A percentile compares a stretch with the other conserved stretches of the same genome.
Evolutionary conservation across 2,888 invertebrate genomes (phyloP).

Genomic region (Idaea biselata): DNA sequence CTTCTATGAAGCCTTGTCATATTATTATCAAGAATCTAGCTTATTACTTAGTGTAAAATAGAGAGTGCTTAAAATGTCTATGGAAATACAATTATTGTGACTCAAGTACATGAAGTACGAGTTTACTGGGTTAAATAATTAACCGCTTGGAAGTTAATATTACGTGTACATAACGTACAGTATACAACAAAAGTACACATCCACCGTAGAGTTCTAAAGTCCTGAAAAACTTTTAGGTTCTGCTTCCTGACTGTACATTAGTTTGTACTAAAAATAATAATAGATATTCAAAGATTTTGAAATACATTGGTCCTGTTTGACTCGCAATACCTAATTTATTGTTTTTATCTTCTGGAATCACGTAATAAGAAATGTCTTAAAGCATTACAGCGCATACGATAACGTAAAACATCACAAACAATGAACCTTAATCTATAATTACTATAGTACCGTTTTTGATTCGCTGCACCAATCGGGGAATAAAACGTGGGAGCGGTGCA

Average conservation of each 20-base stretch:
- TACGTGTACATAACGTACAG: background rate
- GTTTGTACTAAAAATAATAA: background rate
- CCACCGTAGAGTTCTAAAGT: no score
- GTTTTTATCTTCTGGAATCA: background rate
- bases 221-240: no score
- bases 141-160: background rate
- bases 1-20: background rate
- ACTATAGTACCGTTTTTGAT: background rate
- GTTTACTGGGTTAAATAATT: background rate
- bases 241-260: background rate
- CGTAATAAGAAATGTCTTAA: background rate
- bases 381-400: background rate
- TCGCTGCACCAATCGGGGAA: background rate
- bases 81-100: background rate
- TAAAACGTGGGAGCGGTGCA: background rate
- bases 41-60: background rate
- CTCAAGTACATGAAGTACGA: background rate
- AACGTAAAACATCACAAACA: background rate
- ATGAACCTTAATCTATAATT: background rate
- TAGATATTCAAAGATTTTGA: background rate
- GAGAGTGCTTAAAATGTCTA: background rate
- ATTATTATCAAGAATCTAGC: constrained; percentile 1
- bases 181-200: no score
- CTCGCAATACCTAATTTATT: background rate
- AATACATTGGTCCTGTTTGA: background rate